These are phyloP conservation scores for Acleris holmiana DNA, from an alignment of 2,888 invertebrate genomes.

Conservation along the genomic window DNA sequence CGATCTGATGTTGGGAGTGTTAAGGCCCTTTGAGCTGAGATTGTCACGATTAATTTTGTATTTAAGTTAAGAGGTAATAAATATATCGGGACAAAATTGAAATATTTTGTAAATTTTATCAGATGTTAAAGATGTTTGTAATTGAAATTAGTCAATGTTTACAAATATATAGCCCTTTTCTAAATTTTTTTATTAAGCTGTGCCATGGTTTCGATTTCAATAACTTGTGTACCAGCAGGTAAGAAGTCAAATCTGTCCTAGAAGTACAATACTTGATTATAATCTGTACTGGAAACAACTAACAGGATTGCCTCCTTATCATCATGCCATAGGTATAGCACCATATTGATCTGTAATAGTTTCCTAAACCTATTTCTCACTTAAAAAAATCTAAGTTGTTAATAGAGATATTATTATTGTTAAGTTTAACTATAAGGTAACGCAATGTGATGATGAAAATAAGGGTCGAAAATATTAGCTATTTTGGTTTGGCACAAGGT, in stretches of 20 bases:
- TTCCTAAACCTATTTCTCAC: constrained; percentile 14
- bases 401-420: constrained; percentile 38
- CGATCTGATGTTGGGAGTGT: too few species aligned
- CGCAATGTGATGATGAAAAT: constrained; percentile 79
- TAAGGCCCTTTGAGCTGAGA: too few species aligned
- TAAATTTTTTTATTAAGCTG: constrained; percentile 56
- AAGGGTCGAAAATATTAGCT: constrained; percentile 75
- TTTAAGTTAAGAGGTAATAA: not conserved
- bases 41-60: not conserved
- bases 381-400: constrained; percentile 32
- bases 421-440: constrained; percentile 67
- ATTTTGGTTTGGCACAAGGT: constrained; percentile 66
- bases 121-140: constrained; percentile 44
- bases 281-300: too few species aligned
- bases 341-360: constrained; percentile 28
- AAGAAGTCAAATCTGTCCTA: too few species aligned
- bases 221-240: constrained; percentile 34
- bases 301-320: too few species aligned
- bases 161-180: constrained; percentile 45
- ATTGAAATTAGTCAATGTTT: constrained; percentile 65
- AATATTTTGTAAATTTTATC: constrained; percentile 36
- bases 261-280: too few species aligned
- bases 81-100: constrained; percentile 15
- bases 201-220: constrained; percentile 66
- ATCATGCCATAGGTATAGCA: constrained; percentile 15